These are phyloP conservation scores for Crotalus tigris DNA, from an alignment of 2,113 vertebrate species.

Conservation along the genomic window DNA sequence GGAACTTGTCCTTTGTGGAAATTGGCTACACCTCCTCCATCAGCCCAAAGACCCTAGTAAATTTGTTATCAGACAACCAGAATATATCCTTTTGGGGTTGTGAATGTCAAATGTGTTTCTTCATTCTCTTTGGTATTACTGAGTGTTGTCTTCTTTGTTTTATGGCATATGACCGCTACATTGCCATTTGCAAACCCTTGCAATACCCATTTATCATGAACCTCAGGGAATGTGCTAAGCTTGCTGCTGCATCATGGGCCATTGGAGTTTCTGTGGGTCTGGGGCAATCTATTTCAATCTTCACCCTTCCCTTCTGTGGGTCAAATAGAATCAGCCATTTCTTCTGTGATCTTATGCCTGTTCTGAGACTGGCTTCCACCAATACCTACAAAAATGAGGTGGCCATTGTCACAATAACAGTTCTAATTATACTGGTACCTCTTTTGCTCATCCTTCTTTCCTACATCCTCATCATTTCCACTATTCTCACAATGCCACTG, in stretches of 20 bases:
- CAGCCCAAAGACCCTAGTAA: conserved; percentile 39
- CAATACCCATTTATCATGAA: not conserved
- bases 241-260: not conserved
- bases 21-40: conserved; percentile 42
- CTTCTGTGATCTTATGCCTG: not conserved
- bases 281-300: not conserved
- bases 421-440: not conserved
- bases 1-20: conserved; percentile 48
- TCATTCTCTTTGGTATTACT: not conserved
- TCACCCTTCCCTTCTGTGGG: not conserved
- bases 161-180: not conserved
- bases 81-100: not conserved
- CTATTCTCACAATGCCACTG: too few relatives aligned
- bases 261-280: not conserved
- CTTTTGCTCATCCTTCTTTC: not conserved
- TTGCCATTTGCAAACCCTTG: not conserved
- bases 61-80: conserved; percentile 24
- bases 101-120: not conserved
- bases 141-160: not conserved
- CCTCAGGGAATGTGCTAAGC: not conserved
- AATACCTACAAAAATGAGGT: not conserved
- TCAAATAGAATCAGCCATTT: not conserved
- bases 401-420: not conserved
- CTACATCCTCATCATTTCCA: too few relatives aligned
- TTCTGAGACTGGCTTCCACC: not conserved